phyloP scores from a whole-genome alignment of 1,140 invertebrate species.

The Cotesia glomerata region DNA sequence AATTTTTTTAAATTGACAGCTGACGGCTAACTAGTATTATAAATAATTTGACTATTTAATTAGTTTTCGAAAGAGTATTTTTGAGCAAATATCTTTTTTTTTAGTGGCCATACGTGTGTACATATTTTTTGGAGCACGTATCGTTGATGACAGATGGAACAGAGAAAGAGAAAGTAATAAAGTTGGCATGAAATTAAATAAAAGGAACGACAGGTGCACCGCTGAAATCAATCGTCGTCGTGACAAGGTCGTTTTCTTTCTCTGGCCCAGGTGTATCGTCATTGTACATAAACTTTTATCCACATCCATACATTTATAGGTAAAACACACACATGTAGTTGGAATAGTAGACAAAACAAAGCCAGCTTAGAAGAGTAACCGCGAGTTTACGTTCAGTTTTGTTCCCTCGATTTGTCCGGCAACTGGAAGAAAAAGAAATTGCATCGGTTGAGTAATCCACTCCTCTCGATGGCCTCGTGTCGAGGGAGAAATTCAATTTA shows the following conservation, averaged over 20 bases:
- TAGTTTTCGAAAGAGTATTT: too few species aligned
- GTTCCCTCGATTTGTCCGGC: neutral
- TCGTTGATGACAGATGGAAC: too few species aligned
- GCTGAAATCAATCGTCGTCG: neutral
- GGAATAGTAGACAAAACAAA: conserved; percentile 4
- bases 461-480: conserved; percentile 6
- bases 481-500: conserved; percentile 12
- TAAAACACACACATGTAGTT: too few species aligned
- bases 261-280: neutral
- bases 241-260: conserved; percentile 6
- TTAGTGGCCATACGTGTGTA: too few species aligned
- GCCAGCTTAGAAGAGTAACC: neutral
- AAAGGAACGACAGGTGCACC: neutral
- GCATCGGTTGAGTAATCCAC: conserved; percentile 13
- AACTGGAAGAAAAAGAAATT: conserved; percentile 13
- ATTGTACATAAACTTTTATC: neutral
- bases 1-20: too few species aligned
- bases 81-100: too few species aligned
- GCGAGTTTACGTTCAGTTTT: conserved; percentile 6
- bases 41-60: too few species aligned
- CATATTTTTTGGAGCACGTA: too few species aligned
- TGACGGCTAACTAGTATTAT: too few species aligned
- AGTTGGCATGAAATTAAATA: neutral
- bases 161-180: neutral
- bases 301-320: too few species aligned